phyloP scores from a whole-genome alignment of 2,888 invertebrate genomes.

The Eupelmus urozonus region DNA sequence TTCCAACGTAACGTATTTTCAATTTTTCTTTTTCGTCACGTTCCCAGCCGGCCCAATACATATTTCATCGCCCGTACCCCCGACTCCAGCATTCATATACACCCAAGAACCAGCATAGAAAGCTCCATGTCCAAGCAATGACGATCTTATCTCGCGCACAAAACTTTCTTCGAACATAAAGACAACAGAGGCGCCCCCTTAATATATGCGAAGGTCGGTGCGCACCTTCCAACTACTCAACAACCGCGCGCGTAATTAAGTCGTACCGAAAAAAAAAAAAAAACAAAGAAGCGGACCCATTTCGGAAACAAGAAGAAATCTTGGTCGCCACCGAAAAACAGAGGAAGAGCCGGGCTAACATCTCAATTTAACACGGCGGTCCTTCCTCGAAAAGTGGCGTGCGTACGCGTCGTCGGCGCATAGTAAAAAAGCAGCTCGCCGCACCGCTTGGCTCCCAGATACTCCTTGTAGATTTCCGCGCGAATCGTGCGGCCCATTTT shows the following conservation, averaged over 20 bases:
- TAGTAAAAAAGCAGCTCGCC: slow-evolving; percentile 4
- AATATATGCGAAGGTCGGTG: not conserved
- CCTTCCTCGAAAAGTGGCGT: slow-evolving; percentile 41
- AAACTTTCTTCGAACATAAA: slow-evolving; percentile 37
- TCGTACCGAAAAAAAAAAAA: not conserved
- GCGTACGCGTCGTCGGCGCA: slow-evolving; percentile 8
- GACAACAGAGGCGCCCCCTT: not conserved
- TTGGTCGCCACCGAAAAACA: not conserved
- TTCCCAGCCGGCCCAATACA: slow-evolving; percentile 34
- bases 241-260: slow-evolving; percentile 41
- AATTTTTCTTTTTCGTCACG: slow-evolving; percentile 33
- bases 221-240: not conserved
- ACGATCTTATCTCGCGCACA: slow-evolving; percentile 28
- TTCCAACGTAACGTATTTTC: slow-evolving; percentile 4
- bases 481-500: slow-evolving; percentile 54
- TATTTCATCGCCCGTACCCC: slow-evolving; percentile 37
- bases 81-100: not conserved
- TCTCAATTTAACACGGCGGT: slow-evolving; percentile 37
- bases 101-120: not conserved
- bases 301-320: not conserved
- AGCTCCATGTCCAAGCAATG: not conserved
- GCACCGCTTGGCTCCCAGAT: slow-evolving; percentile 24
- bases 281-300: slow-evolving; percentile 2
- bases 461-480: slow-evolving; percentile 43
- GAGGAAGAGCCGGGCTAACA: slow-evolving; percentile 17